Percentiles rank a stretch among this genome's conserved stretches.
Conservation (phyloP, 2,888 invertebrate species). For the Monoplex corrugatus region DNA sequence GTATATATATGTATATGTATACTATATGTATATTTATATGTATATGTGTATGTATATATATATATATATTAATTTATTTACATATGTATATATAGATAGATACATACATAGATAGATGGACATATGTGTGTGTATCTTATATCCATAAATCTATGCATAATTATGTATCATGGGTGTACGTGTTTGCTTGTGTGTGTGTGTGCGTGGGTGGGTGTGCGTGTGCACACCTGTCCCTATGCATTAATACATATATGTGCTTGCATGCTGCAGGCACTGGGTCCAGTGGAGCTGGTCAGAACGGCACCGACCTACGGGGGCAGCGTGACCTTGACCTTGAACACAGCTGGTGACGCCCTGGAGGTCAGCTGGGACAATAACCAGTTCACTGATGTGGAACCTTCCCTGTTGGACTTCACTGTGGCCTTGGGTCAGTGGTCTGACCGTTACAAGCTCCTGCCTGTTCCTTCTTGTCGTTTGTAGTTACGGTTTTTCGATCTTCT, state of each 20-base stretch:
- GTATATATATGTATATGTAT: not conserved
- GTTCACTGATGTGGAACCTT: conserved; percentile 44
- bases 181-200: not conserved
- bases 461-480: too few species aligned
- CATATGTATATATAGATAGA: not conserved
- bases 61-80: not conserved
- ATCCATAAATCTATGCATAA: too few species aligned
- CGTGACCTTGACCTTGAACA: conserved; percentile 16
- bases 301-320: conserved; percentile 27
- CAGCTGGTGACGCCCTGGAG: conserved; percentile 14
- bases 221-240: not conserved
- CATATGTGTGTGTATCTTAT: not conserved
- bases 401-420: conserved; percentile 39
- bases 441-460: not conserved
- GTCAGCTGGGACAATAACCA: conserved; percentile 30
- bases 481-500: too few species aligned
- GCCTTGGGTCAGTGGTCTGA: conserved; percentile 41
- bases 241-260: not conserved
- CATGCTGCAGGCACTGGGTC: conserved; percentile 44
- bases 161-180: not conserved
- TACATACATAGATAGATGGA: not conserved
- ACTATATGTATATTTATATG: not conserved
- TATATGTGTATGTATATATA: not conserved
- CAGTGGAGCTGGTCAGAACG: conserved; percentile 39
- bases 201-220: conserved; percentile 6